Evolutionary conservation across 2,797 vertebrate species (phyloP), one percentile per base, ranked within the genome.

Genomic region (Oreonectes daqikongensis): DNA sequence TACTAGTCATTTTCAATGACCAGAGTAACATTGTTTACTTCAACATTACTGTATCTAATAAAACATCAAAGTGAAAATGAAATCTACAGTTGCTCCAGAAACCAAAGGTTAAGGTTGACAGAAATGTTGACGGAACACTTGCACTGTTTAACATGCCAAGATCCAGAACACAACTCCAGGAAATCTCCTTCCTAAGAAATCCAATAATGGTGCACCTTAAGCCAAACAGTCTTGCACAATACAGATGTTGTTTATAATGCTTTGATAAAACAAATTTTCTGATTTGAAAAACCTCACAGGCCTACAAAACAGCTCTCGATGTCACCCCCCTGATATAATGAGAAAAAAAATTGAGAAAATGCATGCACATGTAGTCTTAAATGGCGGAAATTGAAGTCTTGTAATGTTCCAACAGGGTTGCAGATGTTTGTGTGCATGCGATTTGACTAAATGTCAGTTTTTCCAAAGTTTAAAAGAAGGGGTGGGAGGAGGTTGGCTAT

Each of bases 381-480:
- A 75, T 44, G 28, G 50, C 40, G 15, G 38, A 59, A 44, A 53
- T 11, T n/a, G 22, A 75, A 67, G 64, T 50, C 63, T 30, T 59
- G 64, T 61, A 48, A 52, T 53, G 38, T 69, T 61, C 48, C 69
- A 18, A 69, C 20, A 69, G 8, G 57, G 8, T 53, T 38, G n/a
- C 44, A 55, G 72, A 67, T 60, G 71, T 82, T 63, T 9, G 22
- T 52, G 38, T 24, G 66, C 46, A 75, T 70, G 77, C 30, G 57
- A 22, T 26, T 72, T 82, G 40, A 67, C 67, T 46, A 70, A 63
- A 72, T 64, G 65, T 79, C 80, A 79, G 63, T 65, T 69, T 77
- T 79, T 79, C 81, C 77, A 28, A 76, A 69, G 59, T n/a, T 61
- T 66, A 26, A 30, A 53, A 66, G 65, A 50, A 2, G 24, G 32